Base-by-base conservation (phyloP, 37 sponge, comb jelly and placozoan genomes). In the Bolinopsis microptera region DNA sequence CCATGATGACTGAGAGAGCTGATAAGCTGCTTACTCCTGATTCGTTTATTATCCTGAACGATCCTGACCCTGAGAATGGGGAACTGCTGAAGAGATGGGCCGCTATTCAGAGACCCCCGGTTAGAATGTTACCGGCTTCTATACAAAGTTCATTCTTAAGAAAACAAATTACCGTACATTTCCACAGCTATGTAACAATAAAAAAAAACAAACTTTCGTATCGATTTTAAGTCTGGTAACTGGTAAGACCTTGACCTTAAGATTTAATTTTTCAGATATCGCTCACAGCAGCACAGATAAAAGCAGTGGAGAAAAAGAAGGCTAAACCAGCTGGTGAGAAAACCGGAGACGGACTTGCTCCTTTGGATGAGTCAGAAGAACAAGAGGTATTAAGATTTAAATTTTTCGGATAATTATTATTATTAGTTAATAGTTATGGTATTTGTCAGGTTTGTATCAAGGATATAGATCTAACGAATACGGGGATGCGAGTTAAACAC, bases 11-110 rank as follows among this genome's bases (percentile, higher is more conserved):
- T 23, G 90, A 86, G 90, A 1, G 90, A 94, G 76, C 96, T 92
- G 97, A 98, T 0, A 67, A 95, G 13, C 69, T 41, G 28, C 80
- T 96, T 25, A 82, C 97, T 18, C 99, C 99, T 35, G 99, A 98
- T 38, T 94, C 90, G 90, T 97, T 98, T 30, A 69, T 98, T 2
- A 69, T 72, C 28, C 92, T 98, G 68, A 90, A 94, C 5, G 99
- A 97, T 69, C 80, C 93, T 0, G 80, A 76, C 25, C 93, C 74
- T 0, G 95, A 93, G 69, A 90, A 69, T 32, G 93, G 90, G 1
- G 35, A 24, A 2, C 13, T 86, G 61, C 26, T 86, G 28, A 37
- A 9, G 30, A 86, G 90, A 86, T 86, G 90, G 90, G 90, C 90
- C 2, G 1, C 9, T 1, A 24, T 36, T n/a, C 90, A 86, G 35